These are phyloP conservation scores for Melanostigma gelatinosum DNA, from an alignment of 2,113 vertebrate genomes.

Conservation along the genomic window DNA sequence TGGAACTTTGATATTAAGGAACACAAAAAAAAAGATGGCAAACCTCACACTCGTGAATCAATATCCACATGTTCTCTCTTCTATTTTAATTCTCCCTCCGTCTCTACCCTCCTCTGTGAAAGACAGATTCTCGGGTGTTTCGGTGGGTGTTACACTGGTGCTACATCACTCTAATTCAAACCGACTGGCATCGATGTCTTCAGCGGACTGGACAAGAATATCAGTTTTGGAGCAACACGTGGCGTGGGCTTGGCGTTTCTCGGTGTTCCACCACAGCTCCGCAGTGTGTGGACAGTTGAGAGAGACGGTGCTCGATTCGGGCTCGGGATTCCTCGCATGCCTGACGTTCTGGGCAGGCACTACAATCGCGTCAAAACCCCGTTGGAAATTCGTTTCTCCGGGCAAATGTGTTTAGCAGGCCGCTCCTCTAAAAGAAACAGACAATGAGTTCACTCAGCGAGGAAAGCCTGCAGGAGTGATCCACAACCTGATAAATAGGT, in stretches of 20 bases:
- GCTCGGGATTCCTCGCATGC: conserved; percentile 70
- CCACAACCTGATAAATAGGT: conserved; percentile 54
- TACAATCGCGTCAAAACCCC: conserved; percentile 60
- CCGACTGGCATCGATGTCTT: conserved; percentile 46
- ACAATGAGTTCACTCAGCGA: conserved; percentile 70
- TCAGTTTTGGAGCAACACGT: conserved; percentile 46
- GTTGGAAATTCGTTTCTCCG: conserved; percentile 67
- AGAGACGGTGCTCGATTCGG: conserved; percentile 49
- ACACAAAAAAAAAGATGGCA: conserved; percentile 6
- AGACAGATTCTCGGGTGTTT: conserved; percentile 18
- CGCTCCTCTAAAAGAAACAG: conserved; percentile 62
- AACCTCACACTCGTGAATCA: conserved; percentile 1
- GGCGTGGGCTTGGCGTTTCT: conserved; percentile 21
- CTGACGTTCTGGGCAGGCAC: conserved; percentile 68
- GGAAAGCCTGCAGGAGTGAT: conserved; percentile 25
- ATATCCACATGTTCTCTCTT: conserved; percentile 10
- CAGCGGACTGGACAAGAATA: conserved; percentile 35
- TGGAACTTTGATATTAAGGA: conserved; percentile 23
- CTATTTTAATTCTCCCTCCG: neutral
- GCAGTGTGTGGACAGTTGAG: conserved; percentile 29
- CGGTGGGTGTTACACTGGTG: conserved; percentile 25
- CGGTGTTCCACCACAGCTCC: conserved; percentile 34
- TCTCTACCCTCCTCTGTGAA: conserved; percentile 4
- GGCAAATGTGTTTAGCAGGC: conserved; percentile 78
- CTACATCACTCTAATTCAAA: conserved; percentile 46